Conservation (phyloP, 1,140 invertebrate species). For the Aphaenogaster rudis region DNA sequence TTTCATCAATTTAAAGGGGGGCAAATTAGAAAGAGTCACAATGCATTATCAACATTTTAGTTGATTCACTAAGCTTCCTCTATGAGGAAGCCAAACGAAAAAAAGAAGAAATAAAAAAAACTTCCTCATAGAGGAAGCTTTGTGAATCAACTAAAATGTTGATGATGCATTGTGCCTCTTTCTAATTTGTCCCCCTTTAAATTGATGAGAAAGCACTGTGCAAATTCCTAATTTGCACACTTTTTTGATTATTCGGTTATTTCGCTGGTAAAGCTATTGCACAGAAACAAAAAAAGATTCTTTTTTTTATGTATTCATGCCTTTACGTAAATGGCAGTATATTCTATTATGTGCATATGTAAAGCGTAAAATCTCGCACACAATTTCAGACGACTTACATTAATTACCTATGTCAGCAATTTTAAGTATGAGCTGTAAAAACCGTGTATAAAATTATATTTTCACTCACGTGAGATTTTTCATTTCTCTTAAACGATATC, state of each 20-base stretch:
- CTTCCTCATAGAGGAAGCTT: no score
- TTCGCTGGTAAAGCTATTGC: background rate
- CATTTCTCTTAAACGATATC: background rate
- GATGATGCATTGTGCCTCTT: no score
- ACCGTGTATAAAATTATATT: background rate
- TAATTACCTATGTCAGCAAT: background rate
- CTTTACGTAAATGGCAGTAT: slow-evolving; percentile 1
- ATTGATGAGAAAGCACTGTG: no score
- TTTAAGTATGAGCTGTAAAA: background rate
- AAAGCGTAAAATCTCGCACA: background rate
- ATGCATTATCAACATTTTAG: no score
- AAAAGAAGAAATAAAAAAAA: no score
- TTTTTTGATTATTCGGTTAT: slow-evolving; percentile 3
- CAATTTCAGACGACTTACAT: background rate
- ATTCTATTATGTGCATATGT: background rate
- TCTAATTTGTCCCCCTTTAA: no score
- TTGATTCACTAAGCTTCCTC: no score
- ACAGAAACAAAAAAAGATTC: background rate
- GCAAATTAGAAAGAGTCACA: no score
- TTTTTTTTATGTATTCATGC: background rate
- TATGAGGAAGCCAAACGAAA: no score
- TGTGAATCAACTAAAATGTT: no score
- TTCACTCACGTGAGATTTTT: background rate
- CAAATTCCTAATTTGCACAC: no score
- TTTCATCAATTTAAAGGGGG: no score